phyloP scores from a whole-genome alignment of 92 coral and sea anemone species.

The Actinernus sp. region DNA sequence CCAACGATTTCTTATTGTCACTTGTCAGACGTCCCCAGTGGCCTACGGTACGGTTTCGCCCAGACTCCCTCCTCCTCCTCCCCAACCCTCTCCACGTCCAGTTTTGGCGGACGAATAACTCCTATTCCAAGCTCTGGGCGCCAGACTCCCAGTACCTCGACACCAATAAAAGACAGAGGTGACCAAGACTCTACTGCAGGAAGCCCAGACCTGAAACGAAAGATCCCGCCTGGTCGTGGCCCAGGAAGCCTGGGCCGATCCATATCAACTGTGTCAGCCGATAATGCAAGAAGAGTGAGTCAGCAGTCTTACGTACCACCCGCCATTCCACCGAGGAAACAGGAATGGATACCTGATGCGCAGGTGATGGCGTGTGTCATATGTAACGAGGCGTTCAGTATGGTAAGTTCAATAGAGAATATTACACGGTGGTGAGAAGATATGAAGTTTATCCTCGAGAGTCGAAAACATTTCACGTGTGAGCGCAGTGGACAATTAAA shows the following conservation, averaged over 20 bases:
- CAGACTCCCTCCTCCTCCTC: slow-evolving; percentile 44
- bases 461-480: no score
- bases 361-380: slow-evolving; percentile 86
- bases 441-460: no score
- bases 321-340: slow-evolving; percentile 79
- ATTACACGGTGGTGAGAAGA: no score
- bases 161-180: slow-evolving; percentile 35
- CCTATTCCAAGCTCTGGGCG: slow-evolving; percentile 48
- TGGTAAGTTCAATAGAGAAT: no score
- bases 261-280: slow-evolving; percentile 24
- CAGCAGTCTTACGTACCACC: slow-evolving; percentile 76
- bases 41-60: slow-evolving; percentile 40
- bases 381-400: slow-evolving; percentile 89
- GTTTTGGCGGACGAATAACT: slow-evolving; percentile 46
- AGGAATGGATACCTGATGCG: slow-evolving; percentile 93
- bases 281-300: slow-evolving; percentile 54
- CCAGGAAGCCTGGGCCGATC: slow-evolving; percentile 27
- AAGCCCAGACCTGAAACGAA: slow-evolving; percentile 40
- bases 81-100: slow-evolving; percentile 33
- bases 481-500: no score
- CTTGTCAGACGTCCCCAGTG: slow-evolving; percentile 32
- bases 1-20: not conserved
- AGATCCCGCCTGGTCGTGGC: slow-evolving; percentile 6
- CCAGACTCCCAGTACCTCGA: slow-evolving; percentile 54
- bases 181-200: slow-evolving; percentile 46